Evolutionary conservation across 2,888 invertebrate species (phyloP).

Genomic region (Bombylius discolor): DNA sequence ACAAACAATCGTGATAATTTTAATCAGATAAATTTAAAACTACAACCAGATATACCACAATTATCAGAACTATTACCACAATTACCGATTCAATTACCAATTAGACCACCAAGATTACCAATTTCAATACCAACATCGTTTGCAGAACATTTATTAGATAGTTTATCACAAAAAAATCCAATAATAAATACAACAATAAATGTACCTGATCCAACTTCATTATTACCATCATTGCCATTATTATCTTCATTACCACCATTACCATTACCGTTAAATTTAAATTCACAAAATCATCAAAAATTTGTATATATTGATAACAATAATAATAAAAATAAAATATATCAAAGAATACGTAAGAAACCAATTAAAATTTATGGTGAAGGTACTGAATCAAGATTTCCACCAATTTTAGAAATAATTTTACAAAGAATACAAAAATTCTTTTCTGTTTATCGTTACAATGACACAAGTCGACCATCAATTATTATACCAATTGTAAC

Average conservation of each 20-base stretch:
- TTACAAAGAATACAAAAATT: conserved; percentile 56
- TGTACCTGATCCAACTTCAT: conserved; percentile 15
- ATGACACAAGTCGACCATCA: conserved; percentile 40
- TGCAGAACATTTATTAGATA: conserved; percentile 1
- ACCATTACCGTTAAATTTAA: background rate
- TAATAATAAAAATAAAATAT: background rate
- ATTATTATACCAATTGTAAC: background rate
- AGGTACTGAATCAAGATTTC: conserved; percentile 43
- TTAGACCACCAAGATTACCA: background rate
- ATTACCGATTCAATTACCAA: background rate
- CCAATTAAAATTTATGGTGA: conserved; percentile 30
- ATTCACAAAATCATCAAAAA: background rate
- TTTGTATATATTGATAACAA: background rate
- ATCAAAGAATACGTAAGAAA: background rate
- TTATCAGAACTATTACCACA: background rate
- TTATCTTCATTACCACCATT: background rate
- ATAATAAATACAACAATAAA: background rate
- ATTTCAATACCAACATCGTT: background rate
- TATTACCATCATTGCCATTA: background rate
- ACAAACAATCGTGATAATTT: background rate
- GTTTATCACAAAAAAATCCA: background rate
- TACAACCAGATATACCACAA: background rate
- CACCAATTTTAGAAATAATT: conserved; percentile 53
- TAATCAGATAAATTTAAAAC: background rate
- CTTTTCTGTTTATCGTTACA: conserved; percentile 52